A percentile compares a stretch with the other conserved stretches of the same genome.
These are phyloP conservation scores for Cryptus armator DNA, from an alignment of 2,888 invertebrate species.

Conservation along the genomic window DNA sequence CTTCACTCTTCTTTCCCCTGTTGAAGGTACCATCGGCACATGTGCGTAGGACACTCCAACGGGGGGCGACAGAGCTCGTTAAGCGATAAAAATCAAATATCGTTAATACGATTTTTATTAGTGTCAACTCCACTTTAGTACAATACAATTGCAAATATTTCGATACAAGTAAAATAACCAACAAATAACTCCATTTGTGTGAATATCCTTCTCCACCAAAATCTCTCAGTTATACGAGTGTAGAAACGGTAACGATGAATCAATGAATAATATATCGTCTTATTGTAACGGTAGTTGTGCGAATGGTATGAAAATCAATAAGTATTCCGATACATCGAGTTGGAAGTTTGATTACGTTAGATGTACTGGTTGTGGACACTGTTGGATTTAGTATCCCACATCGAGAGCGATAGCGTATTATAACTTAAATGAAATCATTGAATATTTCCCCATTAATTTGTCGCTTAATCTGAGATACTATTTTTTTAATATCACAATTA, in stretches of 20 bases:
- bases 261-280: conserved; percentile 16
- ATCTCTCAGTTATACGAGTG: neutral
- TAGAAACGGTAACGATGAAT: neutral
- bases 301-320: neutral
- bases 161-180: neutral
- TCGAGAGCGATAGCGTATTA: neutral
- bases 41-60: conserved; percentile 3
- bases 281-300: neutral
- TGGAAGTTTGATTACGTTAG: neutral
- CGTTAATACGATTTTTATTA: conserved; percentile 31
- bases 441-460: too few species aligned
- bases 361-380: too few species aligned
- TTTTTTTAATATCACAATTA: too few species aligned
- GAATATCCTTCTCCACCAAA: neutral
- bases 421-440: too few species aligned
- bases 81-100: conserved; percentile 53
- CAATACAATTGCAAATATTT: neutral
- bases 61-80: conserved; percentile 4
- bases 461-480: too few species aligned
- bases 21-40: neutral
- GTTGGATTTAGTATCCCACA: neutral
- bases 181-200: neutral
- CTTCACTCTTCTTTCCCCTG: neutral
- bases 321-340: neutral
- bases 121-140: neutral